These are phyloP conservation scores for Eulemur mongoz DNA, from an alignment of 2,797 vertebrate species.

Conservation along the genomic window DNA sequence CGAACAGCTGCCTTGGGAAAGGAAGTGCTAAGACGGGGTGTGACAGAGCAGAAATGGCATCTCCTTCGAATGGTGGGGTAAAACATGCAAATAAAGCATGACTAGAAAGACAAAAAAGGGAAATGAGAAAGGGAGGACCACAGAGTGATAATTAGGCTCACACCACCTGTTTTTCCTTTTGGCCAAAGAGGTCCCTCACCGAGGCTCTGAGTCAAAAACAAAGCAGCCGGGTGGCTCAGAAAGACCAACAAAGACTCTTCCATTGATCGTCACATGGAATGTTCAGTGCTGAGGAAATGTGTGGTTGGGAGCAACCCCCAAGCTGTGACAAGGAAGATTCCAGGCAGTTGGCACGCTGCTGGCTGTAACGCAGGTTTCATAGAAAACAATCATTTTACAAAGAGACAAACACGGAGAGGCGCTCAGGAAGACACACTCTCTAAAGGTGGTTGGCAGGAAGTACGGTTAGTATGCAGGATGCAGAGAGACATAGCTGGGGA, in stretches of 20 bases:
- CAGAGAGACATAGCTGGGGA: neutral
- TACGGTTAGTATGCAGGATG: neutral
- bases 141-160: neutral
- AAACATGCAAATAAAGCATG: conserved; percentile 76
- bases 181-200: neutral
- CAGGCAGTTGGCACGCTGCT: neutral
- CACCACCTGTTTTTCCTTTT: conserved; percentile 65
- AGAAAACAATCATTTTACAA: neutral
- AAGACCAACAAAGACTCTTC: neutral
- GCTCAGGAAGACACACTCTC: neutral
- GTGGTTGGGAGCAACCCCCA: neutral
- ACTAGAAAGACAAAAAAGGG: conserved; percentile 78
- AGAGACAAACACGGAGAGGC: neutral
- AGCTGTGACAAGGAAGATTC: neutral
- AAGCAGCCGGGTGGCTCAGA: neutral
- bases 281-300: neutral
- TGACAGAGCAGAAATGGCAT: conserved; percentile 63
- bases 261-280: fast-evolving
- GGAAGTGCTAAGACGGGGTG: conserved; percentile 57
- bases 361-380: neutral
- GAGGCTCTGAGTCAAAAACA: conserved; percentile 31
- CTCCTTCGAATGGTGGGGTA: conserved; percentile 69
- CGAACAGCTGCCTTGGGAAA: conserved; percentile 69
- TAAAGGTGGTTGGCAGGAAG: conserved; percentile 35
- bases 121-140: conserved; percentile 71